Evolutionary conservation across 2,113 vertebrate species (phyloP), one percentile per base, ranked within the genome.

Genomic region (Phyllostomus discolor): DNA sequence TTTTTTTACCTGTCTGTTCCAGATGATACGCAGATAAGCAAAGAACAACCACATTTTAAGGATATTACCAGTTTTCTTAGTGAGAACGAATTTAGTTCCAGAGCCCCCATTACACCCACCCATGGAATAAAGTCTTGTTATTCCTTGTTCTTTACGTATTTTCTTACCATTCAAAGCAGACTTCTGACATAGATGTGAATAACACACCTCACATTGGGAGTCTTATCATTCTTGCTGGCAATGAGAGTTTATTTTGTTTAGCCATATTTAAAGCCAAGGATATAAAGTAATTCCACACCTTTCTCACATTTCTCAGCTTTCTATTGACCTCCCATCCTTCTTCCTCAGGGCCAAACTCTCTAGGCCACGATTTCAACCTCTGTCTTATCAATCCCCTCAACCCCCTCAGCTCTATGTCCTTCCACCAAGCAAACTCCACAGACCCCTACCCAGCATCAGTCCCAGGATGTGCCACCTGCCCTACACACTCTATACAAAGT

Each of bases 41-140:
- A 93, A 95, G 87, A 94, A 43, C 79, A 96, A 24, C 75, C 24
- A 46, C 33, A 80, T 69, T 62, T 54, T 89, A 48, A 91, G 64
- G 54, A 31, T 86, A 20, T 26, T 84, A 87, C 46, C 48, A 91
- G 17, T 94, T 83, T 87, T 75, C n/a, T 87, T 83, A 10, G 41
- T 57, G 57, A 87, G 69, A 85, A 88, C 5, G 88, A 81, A 78
- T 80, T 96, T 81, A 93, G 54, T 84, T 89, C 43, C 28, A 69
- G 33, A 10, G 78, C 31, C 46, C 22, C 15, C n/a, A 38, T 24
- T n/a, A 33, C 19, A 64, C 64, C 88, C 26, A 94, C 41, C 38
- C 67, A 20, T 70, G 67, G 46, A 73, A 95, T 70, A 73, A 91
- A 95, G 7, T 52, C 69, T 89, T 96, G 3, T 48, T 88, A 69